Percentiles rank a stretch among this genome's conserved stretches.
Evolutionary conservation across 2,888 invertebrate genomes (phyloP).

Genomic region (Sepiola atlantica): DNA sequence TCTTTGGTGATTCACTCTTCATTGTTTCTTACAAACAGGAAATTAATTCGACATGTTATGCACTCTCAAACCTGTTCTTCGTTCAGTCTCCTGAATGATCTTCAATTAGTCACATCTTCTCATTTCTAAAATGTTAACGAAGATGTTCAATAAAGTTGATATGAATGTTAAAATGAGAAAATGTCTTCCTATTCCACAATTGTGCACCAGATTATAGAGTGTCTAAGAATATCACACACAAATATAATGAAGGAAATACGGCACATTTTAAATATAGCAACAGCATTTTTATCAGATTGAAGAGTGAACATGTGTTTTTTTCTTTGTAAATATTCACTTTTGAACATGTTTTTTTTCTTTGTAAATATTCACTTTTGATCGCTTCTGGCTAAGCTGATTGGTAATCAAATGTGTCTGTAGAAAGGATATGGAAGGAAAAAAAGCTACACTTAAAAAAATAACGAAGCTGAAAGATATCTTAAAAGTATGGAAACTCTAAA

Average conservation of each 20-base stretch:
- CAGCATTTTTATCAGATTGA: no score
- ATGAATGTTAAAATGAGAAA: no score
- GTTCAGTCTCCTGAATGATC: no score
- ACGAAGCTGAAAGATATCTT: background rate
- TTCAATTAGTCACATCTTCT: no score
- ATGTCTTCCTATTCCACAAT: background rate
- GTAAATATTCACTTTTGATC: background rate
- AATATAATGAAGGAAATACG: no score
- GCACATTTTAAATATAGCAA: background rate
- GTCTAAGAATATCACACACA: background rate
- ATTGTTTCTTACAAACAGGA: no score
- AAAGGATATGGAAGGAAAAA: background rate
- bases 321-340: background rate
- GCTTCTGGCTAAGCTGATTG: background rate
- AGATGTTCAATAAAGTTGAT: no score
- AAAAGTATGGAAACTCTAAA: background rate
- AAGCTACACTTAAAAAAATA: background rate
- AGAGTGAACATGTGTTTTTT: no score
- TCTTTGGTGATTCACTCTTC: no score
- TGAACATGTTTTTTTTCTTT: background rate
- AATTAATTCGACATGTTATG: no score
- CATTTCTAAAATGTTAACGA: no score
- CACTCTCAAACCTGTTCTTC: no score
- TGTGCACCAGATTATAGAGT: background rate
- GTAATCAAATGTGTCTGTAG: background rate